Evolutionary conservation across 2,888 invertebrate species (phyloP).

Genomic region (Ormia ochracea): DNA sequence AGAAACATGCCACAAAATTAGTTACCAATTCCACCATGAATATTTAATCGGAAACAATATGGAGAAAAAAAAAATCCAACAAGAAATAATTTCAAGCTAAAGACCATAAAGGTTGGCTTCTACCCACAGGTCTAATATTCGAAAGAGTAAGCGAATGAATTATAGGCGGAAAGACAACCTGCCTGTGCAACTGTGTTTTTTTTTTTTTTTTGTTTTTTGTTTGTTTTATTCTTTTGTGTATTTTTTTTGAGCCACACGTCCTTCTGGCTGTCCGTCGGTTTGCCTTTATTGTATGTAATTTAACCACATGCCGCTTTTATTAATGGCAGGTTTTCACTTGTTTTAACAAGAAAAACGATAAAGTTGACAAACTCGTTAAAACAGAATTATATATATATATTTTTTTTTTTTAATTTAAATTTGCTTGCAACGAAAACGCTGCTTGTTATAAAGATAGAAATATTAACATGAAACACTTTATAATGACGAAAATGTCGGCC

Average conservation of each 20-base stretch:
- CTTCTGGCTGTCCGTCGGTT: constrained; percentile 12
- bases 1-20: constrained; percentile 55
- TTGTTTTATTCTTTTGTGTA: no score
- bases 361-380: constrained; percentile 63
- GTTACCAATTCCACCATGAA: constrained; percentile 60
- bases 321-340: constrained; percentile 60
- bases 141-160: neutral
- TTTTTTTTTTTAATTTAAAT: constrained; percentile 46
- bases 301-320: constrained; percentile 41
- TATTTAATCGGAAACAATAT: constrained; percentile 50
- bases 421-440: constrained; percentile 11
- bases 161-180: constrained; percentile 13
- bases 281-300: constrained; percentile 15
- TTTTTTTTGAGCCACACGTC: constrained; percentile 1
- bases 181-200: neutral
- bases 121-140: constrained; percentile 33
- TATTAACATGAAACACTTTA: constrained; percentile 29
- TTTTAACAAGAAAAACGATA: constrained; percentile 59
- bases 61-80: constrained; percentile 16
- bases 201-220: no score
- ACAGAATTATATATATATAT: no score
- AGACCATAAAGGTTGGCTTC: constrained; percentile 45
- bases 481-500: constrained; percentile 14
- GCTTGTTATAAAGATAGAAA: constrained; percentile 23
- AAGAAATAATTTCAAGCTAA: neutral